phyloP scores from a whole-genome alignment of 2,113 vertebrate species.

The Oceanodroma tethys region DNA sequence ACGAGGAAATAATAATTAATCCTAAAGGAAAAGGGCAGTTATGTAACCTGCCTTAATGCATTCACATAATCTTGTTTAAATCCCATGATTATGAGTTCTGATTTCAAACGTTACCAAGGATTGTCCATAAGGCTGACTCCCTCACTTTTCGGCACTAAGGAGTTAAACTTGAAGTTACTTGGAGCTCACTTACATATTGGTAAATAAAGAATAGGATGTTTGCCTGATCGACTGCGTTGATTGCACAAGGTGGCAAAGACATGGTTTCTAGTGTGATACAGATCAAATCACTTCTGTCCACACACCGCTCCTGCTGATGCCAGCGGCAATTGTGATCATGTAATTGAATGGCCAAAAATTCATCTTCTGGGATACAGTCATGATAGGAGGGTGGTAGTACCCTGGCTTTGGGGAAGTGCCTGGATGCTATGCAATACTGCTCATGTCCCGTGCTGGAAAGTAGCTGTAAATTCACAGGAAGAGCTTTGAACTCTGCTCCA shows the following conservation, averaged over 20 bases:
- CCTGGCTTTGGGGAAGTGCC: background rate
- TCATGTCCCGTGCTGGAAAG: background rate
- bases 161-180: background rate
- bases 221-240: background rate
- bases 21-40: slow-evolving; percentile 79
- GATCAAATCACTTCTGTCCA: background rate
- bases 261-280: background rate
- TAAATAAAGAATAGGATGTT: background rate
- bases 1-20: slow-evolving; percentile 68
- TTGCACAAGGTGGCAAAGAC: background rate
- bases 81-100: background rate
- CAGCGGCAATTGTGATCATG: background rate
- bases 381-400: background rate
- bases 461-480: background rate
- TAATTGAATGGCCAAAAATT: background rate
- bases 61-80: slow-evolving; percentile 22
- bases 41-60: slow-evolving; percentile 68
- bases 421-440: slow-evolving; percentile 16
- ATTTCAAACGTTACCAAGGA: background rate
- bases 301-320: background rate
- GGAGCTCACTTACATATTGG: background rate
- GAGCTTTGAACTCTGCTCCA: background rate
- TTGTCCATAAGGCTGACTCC: background rate
- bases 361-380: background rate
- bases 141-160: background rate